Percentiles rank a stretch among this genome's conserved stretches.
Evolutionary conservation across 2,888 invertebrate genomes (phyloP).

Genomic region (Sesia bembeciformis): DNA sequence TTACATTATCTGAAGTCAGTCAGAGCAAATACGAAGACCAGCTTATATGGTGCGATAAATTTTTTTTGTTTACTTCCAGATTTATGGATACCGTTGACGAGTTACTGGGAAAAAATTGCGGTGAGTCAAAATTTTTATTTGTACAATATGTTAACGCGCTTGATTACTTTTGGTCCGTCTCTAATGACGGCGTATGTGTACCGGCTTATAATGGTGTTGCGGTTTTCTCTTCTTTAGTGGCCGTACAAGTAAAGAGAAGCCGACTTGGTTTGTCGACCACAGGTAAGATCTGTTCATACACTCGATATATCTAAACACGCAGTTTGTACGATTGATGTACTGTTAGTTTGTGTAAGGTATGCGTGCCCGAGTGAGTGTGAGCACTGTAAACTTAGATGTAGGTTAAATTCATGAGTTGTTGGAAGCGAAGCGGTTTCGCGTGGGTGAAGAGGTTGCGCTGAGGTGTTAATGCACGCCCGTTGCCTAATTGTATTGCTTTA

Average conservation of each 20-base stretch:
- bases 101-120: slow-evolving; percentile 45
- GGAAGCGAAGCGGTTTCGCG: slow-evolving; percentile 36
- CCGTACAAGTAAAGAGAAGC: slow-evolving; percentile 29
- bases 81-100: slow-evolving; percentile 55
- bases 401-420: slow-evolving; percentile 45
- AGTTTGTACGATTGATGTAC: slow-evolving; percentile 32
- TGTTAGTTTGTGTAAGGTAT: slow-evolving; percentile 17
- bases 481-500: slow-evolving; percentile 70
- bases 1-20: too few species aligned
- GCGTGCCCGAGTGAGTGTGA: slow-evolving; percentile 19
- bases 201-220: slow-evolving; percentile 31
- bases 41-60: slow-evolving; percentile 16
- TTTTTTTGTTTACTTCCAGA: slow-evolving; percentile 49
- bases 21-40: too few species aligned
- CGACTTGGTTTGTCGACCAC: slow-evolving; percentile 26
- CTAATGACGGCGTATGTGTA: slow-evolving; percentile 28
- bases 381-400: slow-evolving; percentile 30
- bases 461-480: slow-evolving; percentile 69
- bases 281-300: slow-evolving; percentile 28
- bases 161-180: slow-evolving; percentile 35
- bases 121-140: slow-evolving; percentile 51
- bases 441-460: slow-evolving; percentile 50
- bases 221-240: slow-evolving; percentile 41
- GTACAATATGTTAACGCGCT: slow-evolving; percentile 30
- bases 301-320: slow-evolving; percentile 30